Evolutionary conservation across 2,113 vertebrate species (phyloP).

Genomic region (Euleptes europaea): DNA sequence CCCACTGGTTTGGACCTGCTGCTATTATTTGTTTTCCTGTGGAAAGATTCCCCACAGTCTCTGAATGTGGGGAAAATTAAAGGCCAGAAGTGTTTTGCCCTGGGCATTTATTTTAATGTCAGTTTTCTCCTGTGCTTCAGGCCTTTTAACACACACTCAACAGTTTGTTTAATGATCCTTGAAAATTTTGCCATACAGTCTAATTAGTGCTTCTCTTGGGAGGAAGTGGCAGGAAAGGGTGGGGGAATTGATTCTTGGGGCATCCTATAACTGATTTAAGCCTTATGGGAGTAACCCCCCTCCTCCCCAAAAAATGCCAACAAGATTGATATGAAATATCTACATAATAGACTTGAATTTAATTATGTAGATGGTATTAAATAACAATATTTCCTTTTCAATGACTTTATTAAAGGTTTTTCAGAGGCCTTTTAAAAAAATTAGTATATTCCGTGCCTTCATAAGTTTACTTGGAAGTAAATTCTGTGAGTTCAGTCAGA

Average conservation of each 20-base stretch:
- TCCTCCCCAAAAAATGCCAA: background rate
- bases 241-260: constrained; percentile 11
- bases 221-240: background rate
- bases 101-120: constrained; percentile 21
- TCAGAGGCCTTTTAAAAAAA: background rate
- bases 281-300: background rate
- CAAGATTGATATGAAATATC: background rate
- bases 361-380: background rate
- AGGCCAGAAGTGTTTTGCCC: background rate
- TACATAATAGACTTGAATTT: background rate
- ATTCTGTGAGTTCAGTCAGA: too few species aligned
- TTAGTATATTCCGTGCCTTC: background rate
- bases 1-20: background rate
- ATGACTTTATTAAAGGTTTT: background rate
- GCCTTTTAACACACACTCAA: constrained; percentile 39
- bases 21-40: constrained; percentile 28
- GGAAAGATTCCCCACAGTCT: background rate
- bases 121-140: constrained; percentile 34
- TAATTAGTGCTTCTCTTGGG: constrained; percentile 37
- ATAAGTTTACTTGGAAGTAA: background rate
- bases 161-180: constrained; percentile 42
- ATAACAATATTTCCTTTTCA: background rate
- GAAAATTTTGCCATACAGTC: constrained; percentile 45
- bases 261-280: constrained; percentile 32
- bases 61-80: constrained; percentile 18